phyloP scores from a whole-genome alignment of 2,888 invertebrate genomes.

The Lasioglossum lativentre region DNA sequence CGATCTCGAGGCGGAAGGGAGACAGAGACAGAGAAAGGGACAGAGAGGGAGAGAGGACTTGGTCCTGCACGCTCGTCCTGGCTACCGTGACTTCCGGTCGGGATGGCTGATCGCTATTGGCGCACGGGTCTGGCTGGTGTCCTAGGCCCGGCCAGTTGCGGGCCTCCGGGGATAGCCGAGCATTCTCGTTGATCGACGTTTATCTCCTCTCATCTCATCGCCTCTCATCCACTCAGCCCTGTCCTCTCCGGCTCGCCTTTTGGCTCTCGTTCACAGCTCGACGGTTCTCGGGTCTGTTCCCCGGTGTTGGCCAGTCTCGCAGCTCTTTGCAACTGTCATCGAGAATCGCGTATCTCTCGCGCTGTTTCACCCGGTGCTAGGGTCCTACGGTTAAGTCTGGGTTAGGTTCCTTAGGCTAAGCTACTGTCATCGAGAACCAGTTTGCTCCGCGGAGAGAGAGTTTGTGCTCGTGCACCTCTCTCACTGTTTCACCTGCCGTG shows the following conservation, averaged over 20 bases:
- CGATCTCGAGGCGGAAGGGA: slow-evolving; percentile 28
- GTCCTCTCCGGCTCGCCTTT: slow-evolving; percentile 5
- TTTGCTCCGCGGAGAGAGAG: too few species aligned
- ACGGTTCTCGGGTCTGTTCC: neutral
- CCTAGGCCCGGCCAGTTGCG: slow-evolving; percentile 1
- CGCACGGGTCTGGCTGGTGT: neutral
- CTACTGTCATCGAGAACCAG: too few species aligned
- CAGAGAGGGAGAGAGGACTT: neutral
- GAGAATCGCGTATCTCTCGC: neutral
- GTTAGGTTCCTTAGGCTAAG: too few species aligned
- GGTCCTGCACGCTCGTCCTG: slow-evolving; percentile 28
- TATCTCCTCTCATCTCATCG: slow-evolving; percentile 14
- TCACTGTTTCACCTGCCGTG: too few species aligned
- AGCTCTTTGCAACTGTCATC: neutral
- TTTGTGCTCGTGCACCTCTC: too few species aligned
- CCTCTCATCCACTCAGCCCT: neutral
- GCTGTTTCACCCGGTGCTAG: neutral
- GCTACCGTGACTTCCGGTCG: slow-evolving; percentile 34
- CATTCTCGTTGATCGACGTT: slow-evolving; percentile 17
- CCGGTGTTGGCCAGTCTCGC: neutral
- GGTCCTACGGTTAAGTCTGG: too few species aligned
- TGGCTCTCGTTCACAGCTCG: neutral
- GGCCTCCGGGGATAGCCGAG: slow-evolving; percentile 14
- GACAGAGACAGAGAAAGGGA: neutral
- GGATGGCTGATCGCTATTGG: neutral